Conservation (phyloP, 2,113 vertebrate genomes). For the Bubo blakistoni region DNA sequence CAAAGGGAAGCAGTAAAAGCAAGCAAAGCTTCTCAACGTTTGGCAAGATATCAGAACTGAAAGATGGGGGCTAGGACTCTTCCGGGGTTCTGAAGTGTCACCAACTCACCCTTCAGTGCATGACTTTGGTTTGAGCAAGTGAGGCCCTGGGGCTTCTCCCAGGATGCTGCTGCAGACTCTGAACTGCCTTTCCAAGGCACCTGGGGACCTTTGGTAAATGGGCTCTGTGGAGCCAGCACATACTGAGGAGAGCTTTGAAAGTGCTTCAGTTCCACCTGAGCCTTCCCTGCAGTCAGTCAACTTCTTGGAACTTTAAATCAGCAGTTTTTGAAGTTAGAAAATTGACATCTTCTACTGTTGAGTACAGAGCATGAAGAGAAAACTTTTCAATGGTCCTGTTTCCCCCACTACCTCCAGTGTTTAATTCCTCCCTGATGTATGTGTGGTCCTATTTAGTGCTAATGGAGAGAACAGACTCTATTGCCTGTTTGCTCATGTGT, state of each 20-base stretch:
- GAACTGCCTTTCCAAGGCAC: neutral
- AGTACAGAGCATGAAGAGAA: neutral
- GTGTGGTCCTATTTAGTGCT: neutral
- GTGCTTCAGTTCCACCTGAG: neutral
- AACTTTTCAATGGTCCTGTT: neutral
- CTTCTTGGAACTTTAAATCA: neutral
- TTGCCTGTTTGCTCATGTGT: neutral
- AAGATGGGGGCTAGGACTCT: neutral
- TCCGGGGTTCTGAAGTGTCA: neutral
- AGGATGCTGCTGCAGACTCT: neutral
- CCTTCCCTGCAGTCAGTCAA: neutral
- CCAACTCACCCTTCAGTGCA: neutral
- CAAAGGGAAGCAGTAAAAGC: neutral
- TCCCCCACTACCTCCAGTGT: neutral
- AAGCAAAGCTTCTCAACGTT: neutral
- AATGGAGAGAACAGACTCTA: rapidly evolving
- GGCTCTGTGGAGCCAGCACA: neutral
- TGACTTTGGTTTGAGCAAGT: neutral
- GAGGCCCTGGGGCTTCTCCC: neutral
- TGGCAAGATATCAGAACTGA: neutral
- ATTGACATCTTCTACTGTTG: neutral
- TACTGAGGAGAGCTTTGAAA: neutral
- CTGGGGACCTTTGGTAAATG: neutral
- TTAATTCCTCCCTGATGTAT: neutral
- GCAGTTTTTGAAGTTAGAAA: neutral